phyloP scores from a whole-genome alignment of 2,797 vertebrate genomes.

The Squalus acanthias region DNA sequence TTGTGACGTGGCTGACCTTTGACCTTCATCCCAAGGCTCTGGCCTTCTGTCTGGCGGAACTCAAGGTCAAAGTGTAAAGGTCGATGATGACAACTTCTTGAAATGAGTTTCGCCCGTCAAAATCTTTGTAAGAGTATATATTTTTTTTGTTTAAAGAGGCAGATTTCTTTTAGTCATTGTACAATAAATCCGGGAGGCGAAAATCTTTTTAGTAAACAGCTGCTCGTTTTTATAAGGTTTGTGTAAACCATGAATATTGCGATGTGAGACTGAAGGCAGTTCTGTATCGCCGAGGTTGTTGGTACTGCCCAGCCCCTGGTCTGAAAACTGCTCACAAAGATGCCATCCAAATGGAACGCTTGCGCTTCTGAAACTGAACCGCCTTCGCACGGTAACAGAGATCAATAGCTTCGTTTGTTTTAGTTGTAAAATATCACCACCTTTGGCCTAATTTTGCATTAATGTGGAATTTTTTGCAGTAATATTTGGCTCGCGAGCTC shows the following conservation, averaged over 20 bases:
- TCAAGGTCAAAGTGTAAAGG: not conserved
- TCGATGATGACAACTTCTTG: not conserved
- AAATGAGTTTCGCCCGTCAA: not conserved
- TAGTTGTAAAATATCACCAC: not conserved
- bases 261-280: too few relatives aligned
- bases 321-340: not conserved
- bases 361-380: not conserved
- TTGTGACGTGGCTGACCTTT: not conserved
- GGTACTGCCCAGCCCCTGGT: not conserved
- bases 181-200: not conserved
- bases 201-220: not conserved
- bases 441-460: not conserved
- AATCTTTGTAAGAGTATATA: not conserved
- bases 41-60: not conserved
- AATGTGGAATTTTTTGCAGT: not conserved
- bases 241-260: not conserved
- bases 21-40: not conserved
- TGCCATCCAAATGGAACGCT: not conserved
- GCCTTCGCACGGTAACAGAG: not conserved
- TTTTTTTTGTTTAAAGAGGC: not conserved
- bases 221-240: not conserved
- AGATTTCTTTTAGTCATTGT: too few relatives aligned
- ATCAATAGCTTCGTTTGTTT: conserved; percentile 23
- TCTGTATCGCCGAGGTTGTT: not conserved
- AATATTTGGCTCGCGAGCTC: not conserved